Percentiles rank a stretch among this genome's conserved stretches.
Evolutionary conservation across 2,797 vertebrate species (phyloP).

Genomic region (Etheostoma perlongum): DNA sequence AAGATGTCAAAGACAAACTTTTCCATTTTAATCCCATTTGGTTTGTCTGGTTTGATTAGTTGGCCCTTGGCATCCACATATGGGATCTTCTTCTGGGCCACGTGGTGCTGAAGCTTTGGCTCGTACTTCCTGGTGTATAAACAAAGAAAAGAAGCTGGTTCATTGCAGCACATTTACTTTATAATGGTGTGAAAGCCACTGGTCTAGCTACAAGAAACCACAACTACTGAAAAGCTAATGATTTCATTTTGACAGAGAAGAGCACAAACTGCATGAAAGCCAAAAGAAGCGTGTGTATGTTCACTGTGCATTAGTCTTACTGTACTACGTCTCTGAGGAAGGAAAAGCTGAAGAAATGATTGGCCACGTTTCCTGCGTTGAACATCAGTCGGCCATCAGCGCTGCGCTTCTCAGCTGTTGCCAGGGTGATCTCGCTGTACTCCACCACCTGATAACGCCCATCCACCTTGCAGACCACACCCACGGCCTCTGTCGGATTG

Average conservation of each 20-base stretch:
- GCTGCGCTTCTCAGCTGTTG: constrained; percentile 91
- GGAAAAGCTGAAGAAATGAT: constrained; percentile 93
- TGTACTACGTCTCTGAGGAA: constrained; percentile 93
- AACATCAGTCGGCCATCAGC: constrained; percentile 92
- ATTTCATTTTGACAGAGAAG: not conserved
- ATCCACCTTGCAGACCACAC: constrained; percentile 95
- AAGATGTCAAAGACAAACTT: constrained; percentile 99
- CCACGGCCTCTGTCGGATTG: constrained; percentile 96
- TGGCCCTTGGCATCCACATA: constrained; percentile 88
- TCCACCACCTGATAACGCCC: constrained; percentile 96
- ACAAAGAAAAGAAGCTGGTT: constrained; percentile 19
- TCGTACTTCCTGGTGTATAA: constrained; percentile 87
- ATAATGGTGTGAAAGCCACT: not conserved
- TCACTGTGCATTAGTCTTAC: constrained; percentile 78
- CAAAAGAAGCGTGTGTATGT: not conserved
- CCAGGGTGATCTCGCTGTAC: constrained; percentile 96
- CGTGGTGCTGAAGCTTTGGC: constrained; percentile 94
- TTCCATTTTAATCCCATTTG: constrained; percentile 99
- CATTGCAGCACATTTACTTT: not conserved
- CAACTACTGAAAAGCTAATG: not conserved
- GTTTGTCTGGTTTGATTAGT: constrained; percentile 92
- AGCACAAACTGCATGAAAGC: not conserved
- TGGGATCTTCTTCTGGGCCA: constrained; percentile 98
- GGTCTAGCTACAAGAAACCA: not conserved
- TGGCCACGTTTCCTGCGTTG: constrained; percentile 94